These are phyloP conservation scores for Agrilus cyanescens DNA, from an alignment of 2,888 invertebrate genomes.

Conservation along the genomic window DNA sequence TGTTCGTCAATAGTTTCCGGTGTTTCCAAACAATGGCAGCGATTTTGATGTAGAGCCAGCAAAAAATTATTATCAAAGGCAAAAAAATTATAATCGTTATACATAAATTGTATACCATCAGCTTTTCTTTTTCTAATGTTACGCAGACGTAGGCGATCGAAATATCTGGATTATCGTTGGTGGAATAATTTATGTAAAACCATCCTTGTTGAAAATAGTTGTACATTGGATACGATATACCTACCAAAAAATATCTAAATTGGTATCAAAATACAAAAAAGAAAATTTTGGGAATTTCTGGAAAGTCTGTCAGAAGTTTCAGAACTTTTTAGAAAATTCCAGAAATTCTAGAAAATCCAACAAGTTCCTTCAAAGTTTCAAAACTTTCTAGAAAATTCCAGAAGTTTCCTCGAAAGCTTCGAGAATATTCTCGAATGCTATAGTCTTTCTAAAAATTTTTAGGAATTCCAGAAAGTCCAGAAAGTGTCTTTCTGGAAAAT, in stretches of 20 bases:
- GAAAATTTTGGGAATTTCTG: too few species aligned
- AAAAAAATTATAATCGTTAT: constrained; percentile 34
- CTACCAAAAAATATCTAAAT: constrained; percentile 20
- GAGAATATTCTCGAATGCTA: too few species aligned
- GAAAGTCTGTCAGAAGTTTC: too few species aligned
- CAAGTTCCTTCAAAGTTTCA: too few species aligned
- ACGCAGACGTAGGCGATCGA: constrained; percentile 26
- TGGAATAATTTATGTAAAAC: constrained; percentile 24
- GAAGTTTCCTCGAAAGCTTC: too few species aligned
- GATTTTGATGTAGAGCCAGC: constrained; percentile 40
- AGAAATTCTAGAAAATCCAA: too few species aligned
- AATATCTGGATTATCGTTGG: constrained; percentile 10
- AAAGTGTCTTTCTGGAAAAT: too few species aligned
- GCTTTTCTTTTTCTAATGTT: constrained; percentile 17
- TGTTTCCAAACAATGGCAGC: constrained; percentile 41
- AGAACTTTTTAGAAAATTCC: too few species aligned
- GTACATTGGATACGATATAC: constrained; percentile 34
- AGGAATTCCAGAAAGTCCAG: too few species aligned
- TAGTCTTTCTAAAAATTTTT: too few species aligned
- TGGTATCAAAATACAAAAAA: too few species aligned
- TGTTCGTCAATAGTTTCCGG: constrained; percentile 27
- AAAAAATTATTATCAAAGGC: constrained; percentile 37
- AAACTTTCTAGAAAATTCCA: too few species aligned
- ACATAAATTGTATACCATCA: constrained; percentile 23
- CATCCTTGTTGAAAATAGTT: constrained; percentile 27